phyloP scores from a whole-genome alignment of 2,797 vertebrate species.

The Pterois miles region DNA sequence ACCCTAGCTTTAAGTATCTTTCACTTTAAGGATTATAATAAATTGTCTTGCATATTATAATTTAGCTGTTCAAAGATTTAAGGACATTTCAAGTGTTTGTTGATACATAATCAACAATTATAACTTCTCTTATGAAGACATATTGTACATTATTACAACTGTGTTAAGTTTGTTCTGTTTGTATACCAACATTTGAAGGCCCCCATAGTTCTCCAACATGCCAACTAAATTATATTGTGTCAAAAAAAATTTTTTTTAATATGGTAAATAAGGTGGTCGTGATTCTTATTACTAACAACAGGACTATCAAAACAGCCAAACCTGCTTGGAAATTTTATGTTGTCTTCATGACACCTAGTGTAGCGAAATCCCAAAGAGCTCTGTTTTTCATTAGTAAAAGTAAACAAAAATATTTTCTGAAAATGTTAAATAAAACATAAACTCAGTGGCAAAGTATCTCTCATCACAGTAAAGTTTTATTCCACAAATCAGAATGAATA shows the following conservation, averaged over 20 bases:
- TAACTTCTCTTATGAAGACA: no score
- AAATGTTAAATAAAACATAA: background rate
- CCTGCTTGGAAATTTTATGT: background rate
- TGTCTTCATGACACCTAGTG: background rate
- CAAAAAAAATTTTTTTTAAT: background rate
- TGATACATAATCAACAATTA: no score
- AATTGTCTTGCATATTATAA: no score
- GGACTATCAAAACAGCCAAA: background rate
- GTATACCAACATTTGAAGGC: no score
- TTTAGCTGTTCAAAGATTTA: no score
- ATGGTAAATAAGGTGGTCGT: background rate
- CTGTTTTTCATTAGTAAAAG: background rate
- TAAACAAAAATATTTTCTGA: background rate
- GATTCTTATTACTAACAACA: background rate
- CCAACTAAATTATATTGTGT: background rate
- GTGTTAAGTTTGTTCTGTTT: no score
- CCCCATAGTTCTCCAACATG: no score
- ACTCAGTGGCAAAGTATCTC: background rate
- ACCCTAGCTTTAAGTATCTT: background rate
- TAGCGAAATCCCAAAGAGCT: background rate
- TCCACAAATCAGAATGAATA: slow-evolving; percentile 23
- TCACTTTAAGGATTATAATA: no score
- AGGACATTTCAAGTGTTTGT: no score
- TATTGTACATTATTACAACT: no score
- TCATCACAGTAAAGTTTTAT: slow-evolving; percentile 42